Base-by-base conservation (phyloP, 1,140 invertebrate species). In the Drosophila tsacasi region DNA sequence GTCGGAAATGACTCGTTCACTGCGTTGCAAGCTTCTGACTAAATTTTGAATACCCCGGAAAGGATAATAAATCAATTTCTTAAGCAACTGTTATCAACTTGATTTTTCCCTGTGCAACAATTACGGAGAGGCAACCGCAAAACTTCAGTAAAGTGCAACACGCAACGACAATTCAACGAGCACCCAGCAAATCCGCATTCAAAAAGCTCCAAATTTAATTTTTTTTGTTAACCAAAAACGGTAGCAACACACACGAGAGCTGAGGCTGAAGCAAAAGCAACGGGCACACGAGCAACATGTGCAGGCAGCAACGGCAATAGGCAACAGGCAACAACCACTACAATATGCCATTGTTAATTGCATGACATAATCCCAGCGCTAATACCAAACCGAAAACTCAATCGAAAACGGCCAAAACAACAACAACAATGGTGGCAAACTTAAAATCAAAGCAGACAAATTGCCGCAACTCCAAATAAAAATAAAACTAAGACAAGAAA, bases 271-370 rank as follows among this genome's bases (percentile, higher is more conserved):
- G 64, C 81, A 68, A 64, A 69, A 79, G 69, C 82, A 66, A 50
- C 63, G 52, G 64, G 64, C 67, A 68, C 67, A 80, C 81, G 79
- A 79, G 67, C 58, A 71, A 50, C 58, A 76, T 68, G 58, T 61
- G 40, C 60, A 47, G 23, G n/a, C 64, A 59, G 39, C 52, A 74
- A 58, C 73, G 32, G 25, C 49, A 76, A 9, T 55, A 69, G 49
- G 39, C 39, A 42, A 44, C 74, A 3, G 47, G 40, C 66, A 72
- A 67, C 79, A 76, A 59, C 50, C 54, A 66, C 54, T 60, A 76
- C 84, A 84, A 75, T 81, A 69, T 90, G 81, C 81, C 85, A 89
- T 89, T 89, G 81, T 89, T 89, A 90, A 89, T 89, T 89, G 85
- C 85, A 89, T 90, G 85, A 90, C 85, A 89, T 90, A 89, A 90